phyloP scores from a whole-genome alignment of 2,797 vertebrate genomes.

The Sebastiscus albofasciatus region DNA sequence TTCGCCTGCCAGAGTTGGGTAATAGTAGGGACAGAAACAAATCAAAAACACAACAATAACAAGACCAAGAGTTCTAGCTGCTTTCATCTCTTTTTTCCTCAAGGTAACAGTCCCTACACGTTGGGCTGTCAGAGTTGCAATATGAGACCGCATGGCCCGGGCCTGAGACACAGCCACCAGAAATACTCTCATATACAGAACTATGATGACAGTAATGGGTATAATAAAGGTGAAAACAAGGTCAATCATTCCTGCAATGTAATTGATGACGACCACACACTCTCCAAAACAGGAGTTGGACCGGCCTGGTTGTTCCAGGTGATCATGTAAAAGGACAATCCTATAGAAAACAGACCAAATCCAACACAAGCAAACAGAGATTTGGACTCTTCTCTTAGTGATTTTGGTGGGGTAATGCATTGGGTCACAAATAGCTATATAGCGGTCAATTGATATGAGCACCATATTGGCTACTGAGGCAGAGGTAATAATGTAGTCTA shows the following conservation, averaged over 20 bases:
- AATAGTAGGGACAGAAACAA: constrained; percentile 67
- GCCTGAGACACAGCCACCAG: constrained; percentile 61
- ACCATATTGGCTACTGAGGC: constrained; percentile 55
- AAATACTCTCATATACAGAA: constrained; percentile 67
- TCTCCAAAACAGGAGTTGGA: constrained; percentile 62
- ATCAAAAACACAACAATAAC: constrained; percentile 61
- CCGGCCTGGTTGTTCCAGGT: constrained; percentile 43
- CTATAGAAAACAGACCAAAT: constrained; percentile 30
- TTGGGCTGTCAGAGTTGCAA: not conserved
- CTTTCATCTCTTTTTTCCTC: constrained; percentile 63
- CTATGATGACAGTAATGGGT: constrained; percentile 45
- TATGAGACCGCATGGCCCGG: constrained; percentile 33
- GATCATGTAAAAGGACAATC: constrained; percentile 12
- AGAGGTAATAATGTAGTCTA: constrained; percentile 43
- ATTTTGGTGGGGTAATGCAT: constrained; percentile 35
- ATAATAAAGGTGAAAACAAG: constrained; percentile 54
- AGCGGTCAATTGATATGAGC: constrained; percentile 56
- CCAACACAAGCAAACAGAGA: constrained; percentile 45
- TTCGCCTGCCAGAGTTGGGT: constrained; percentile 16
- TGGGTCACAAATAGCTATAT: constrained; percentile 60
- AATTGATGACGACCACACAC: constrained; percentile 56
- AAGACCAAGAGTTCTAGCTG: constrained; percentile 64
- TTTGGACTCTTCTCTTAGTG: not conserved
- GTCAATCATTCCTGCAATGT: constrained; percentile 39
- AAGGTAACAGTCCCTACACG: rapidly evolving